phyloP scores from a whole-genome alignment of 2,113 vertebrate species.

The Baryphthengus martii region DNA sequence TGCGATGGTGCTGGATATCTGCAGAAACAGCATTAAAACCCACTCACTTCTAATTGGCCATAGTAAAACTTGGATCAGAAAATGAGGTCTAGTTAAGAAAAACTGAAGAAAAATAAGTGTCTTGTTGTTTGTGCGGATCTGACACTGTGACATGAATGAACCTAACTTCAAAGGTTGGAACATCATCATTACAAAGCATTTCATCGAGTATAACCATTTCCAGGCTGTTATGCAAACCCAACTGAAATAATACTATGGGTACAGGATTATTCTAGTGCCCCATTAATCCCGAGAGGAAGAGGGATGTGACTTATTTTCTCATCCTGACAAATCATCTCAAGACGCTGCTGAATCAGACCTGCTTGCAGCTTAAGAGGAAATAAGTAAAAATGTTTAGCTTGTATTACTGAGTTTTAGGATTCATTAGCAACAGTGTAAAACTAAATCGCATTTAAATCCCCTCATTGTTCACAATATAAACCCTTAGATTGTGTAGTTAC shows the following conservation, averaged over 20 bases:
- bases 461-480: neutral
- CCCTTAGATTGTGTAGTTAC: neutral
- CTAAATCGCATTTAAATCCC: neutral
- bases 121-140: neutral
- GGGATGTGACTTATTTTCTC: constrained; percentile 41
- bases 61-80: neutral
- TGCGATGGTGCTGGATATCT: neutral
- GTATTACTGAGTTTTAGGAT: neutral
- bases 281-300: constrained; percentile 33
- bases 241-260: constrained; percentile 38
- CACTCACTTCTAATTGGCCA: neutral
- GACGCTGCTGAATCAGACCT: constrained; percentile 22
- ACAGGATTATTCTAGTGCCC: constrained; percentile 14
- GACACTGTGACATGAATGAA: neutral
- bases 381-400: constrained; percentile 5
- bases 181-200: neutral
- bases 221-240: constrained; percentile 26
- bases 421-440: constrained; percentile 1
- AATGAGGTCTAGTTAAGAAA: neutral
- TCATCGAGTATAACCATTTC: neutral
- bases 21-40: neutral
- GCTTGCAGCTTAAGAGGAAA: constrained; percentile 19
- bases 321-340: constrained; percentile 48
- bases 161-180: constrained; percentile 31
- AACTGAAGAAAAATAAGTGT: neutral